Conservation (phyloP, 2,888 invertebrate genomes). For the Thyatira batis region DNA sequence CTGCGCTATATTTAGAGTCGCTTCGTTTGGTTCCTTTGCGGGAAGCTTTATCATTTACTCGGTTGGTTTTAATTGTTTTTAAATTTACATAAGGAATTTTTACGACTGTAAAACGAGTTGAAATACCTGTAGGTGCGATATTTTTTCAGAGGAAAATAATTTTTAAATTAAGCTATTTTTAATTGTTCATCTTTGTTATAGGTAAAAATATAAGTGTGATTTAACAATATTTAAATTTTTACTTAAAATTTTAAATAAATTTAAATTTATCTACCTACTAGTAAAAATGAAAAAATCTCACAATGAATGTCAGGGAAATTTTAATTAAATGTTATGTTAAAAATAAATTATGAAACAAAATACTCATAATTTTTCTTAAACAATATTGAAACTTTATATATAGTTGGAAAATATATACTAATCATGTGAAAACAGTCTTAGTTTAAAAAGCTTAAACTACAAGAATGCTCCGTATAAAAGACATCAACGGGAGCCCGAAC, state of each 20-base stretch:
- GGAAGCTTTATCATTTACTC: conserved; percentile 39
- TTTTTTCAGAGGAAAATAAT: neutral
- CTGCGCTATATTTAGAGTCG: conserved; percentile 68
- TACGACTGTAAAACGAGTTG: neutral
- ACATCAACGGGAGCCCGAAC: conserved; percentile 29
- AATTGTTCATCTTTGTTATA: too few species aligned
- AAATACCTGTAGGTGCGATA: neutral
- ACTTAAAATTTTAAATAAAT: too few species aligned
- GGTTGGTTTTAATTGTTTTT: conserved; percentile 32
- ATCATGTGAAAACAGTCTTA: neutral
- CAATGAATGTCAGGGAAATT: too few species aligned
- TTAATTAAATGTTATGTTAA: too few species aligned
- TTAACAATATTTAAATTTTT: too few species aligned
- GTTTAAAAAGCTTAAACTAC: neutral
- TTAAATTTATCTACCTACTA: too few species aligned
- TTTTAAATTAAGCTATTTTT: too few species aligned
- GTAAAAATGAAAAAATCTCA: too few species aligned
- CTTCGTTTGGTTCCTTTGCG: conserved; percentile 56
- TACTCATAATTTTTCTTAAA: too few species aligned
- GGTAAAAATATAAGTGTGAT: too few species aligned
- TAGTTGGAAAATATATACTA: neutral
- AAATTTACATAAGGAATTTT: conserved; percentile 7
- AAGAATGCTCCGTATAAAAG: conserved; percentile 24
- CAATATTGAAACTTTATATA: too few species aligned
- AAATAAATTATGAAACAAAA: too few species aligned